phyloP scores from a whole-genome alignment of 1,140 invertebrate genomes.

The Schlechtendalia chinensis region DNA sequence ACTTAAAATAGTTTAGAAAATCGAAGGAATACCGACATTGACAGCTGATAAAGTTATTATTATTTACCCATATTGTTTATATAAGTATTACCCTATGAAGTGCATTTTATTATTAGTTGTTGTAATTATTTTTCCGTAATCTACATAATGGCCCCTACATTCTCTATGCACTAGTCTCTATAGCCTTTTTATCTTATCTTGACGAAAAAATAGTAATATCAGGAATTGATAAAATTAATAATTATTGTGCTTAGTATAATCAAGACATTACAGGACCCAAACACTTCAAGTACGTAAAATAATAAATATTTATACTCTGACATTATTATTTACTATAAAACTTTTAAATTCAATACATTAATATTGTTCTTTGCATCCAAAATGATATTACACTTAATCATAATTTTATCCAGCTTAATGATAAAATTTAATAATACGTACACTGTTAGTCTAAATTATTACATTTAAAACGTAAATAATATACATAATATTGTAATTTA shows the following conservation, averaged over 20 bases:
- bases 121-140: slow-evolving; percentile 11
- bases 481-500: no score
- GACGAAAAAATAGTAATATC: background rate
- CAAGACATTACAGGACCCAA: background rate
- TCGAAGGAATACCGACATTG: background rate
- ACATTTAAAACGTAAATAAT: no score
- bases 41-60: background rate
- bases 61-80: background rate
- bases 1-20: background rate
- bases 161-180: no score
- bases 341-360: no score
- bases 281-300: background rate
- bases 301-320: background rate
- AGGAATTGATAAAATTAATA: background rate
- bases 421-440: no score
- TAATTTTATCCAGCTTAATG: no score
- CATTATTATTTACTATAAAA: no score
- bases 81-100: background rate
- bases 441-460: no score
- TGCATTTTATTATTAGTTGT: slow-evolving; percentile 24
- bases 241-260: slow-evolving; percentile 5
- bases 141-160: background rate
- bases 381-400: no score
- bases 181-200: slow-evolving; percentile 8
- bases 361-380: no score